phyloP scores from a whole-genome alignment of 1,140 invertebrate genomes.

The Lutraria rhynchaena region DNA sequence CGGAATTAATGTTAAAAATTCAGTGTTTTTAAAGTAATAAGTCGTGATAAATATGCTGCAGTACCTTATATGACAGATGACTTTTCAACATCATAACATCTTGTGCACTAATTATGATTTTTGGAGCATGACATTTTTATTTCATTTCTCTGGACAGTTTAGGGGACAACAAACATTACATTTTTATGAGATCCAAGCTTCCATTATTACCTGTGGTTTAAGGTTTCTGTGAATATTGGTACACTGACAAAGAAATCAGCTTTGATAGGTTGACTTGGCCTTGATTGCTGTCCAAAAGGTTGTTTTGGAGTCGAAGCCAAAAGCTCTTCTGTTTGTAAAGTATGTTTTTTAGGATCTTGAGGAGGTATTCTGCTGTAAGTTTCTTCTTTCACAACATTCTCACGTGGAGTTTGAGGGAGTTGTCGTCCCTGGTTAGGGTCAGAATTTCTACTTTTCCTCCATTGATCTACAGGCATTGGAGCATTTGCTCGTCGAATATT shows the following conservation, averaged over 20 bases:
- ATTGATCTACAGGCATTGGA: constrained; percentile 9
- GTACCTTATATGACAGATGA: too few relatives aligned
- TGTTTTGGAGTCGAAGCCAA: constrained; percentile 1
- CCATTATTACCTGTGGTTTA: constrained; percentile 44
- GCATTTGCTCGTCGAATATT: constrained; percentile 15
- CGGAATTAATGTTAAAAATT: too few relatives aligned
- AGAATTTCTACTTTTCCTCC: constrained; percentile 9
- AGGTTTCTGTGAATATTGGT: constrained; percentile 53
- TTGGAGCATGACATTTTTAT: too few relatives aligned
- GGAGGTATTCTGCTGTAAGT: background rate
- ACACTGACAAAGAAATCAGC: constrained; percentile 55
- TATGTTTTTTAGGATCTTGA: background rate
- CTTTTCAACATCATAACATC: too few relatives aligned
- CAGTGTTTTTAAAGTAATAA: too few relatives aligned
- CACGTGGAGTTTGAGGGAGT: constrained; percentile 13
- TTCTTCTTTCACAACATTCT: background rate
- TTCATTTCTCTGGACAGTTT: too few relatives aligned
- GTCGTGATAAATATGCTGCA: too few relatives aligned
- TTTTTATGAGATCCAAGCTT: background rate
- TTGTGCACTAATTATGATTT: too few relatives aligned
- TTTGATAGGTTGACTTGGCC: background rate
- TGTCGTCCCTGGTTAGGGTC: constrained; percentile 26
- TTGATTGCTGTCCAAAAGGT: background rate
- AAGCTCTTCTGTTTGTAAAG: background rate
- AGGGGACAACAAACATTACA: too few relatives aligned